These are phyloP conservation scores for Lasiommata megera DNA, from an alignment of 2,888 invertebrate genomes.

Conservation along the genomic window DNA sequence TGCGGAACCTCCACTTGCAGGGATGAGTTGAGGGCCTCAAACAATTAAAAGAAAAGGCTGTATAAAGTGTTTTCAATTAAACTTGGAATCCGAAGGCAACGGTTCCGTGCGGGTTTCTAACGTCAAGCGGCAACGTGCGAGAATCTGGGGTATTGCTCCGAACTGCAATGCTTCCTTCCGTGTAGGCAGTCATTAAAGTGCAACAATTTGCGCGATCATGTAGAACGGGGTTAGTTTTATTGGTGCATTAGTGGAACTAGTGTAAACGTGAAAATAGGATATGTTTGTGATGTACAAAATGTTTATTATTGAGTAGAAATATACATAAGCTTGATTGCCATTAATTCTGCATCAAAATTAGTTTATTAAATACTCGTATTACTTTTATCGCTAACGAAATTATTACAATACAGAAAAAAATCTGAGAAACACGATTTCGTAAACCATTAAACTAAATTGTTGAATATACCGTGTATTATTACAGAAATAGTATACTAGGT, in stretches of 20 bases:
- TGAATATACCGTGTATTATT: too few relatives aligned
- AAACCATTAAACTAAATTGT: too few relatives aligned
- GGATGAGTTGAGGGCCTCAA: slow-evolving; percentile 34
- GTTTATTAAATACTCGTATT: too few relatives aligned
- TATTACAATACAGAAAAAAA: too few relatives aligned
- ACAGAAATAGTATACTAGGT: too few relatives aligned
- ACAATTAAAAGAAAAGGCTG: slow-evolving; percentile 70
- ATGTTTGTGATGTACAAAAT: background rate
- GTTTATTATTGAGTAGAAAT: too few relatives aligned
- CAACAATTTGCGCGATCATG: slow-evolving; percentile 60
- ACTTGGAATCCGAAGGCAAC: slow-evolving; percentile 63
- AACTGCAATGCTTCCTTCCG: slow-evolving; percentile 43
- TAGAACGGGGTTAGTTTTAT: slow-evolving; percentile 29
- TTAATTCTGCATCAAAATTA: too few relatives aligned
- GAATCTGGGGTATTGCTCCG: slow-evolving; percentile 59
- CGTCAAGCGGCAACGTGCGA: slow-evolving; percentile 52
- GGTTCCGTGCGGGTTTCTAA: slow-evolving; percentile 52
- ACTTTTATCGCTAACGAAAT: too few relatives aligned
- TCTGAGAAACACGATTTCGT: too few relatives aligned
- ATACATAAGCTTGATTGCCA: too few relatives aligned
- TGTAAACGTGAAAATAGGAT: background rate
- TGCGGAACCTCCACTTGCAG: slow-evolving; percentile 29
- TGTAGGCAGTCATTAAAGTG: slow-evolving; percentile 60
- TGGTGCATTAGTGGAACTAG: slow-evolving; percentile 2
- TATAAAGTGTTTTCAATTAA: slow-evolving; percentile 75